Conservation (phyloP, 2,113 vertebrate genomes). For the Trogon surrucura region DNA sequence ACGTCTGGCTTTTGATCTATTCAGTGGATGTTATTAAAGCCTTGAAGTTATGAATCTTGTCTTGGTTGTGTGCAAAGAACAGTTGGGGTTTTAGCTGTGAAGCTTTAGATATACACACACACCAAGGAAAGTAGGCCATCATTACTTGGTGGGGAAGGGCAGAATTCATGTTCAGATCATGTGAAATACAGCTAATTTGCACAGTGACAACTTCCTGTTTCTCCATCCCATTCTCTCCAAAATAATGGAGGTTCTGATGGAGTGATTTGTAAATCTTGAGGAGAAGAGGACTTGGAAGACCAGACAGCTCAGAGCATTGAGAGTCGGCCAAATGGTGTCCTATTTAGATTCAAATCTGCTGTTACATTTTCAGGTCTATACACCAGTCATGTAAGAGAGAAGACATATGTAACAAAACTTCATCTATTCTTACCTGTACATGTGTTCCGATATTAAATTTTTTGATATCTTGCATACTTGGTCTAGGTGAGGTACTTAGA, state of each 20-base stretch:
- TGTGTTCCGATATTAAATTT: neutral
- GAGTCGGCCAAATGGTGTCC: neutral
- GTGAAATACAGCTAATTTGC: neutral
- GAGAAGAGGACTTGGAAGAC: neutral
- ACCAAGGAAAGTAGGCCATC: neutral
- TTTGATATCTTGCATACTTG: neutral
- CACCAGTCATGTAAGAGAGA: neutral
- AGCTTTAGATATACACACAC: rapidly evolving
- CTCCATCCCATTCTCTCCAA: neutral
- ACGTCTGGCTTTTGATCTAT: neutral
- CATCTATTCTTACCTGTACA: neutral
- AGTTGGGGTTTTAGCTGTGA: neutral
- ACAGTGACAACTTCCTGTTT: neutral
- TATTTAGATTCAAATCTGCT: neutral
- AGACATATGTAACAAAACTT: neutral
- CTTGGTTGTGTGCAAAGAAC: neutral
- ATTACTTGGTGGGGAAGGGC: neutral
- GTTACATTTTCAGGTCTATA: neutral
- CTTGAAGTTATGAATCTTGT: neutral
- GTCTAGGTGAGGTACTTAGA: neutral
- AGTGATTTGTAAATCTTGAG: neutral
- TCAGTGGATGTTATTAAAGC: neutral
- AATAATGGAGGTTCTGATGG: neutral
- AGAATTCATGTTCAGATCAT: neutral
- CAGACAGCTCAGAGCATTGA: neutral